A percentile compares a stretch with the other conserved stretches of the same genome.
phyloP scores from a whole-genome alignment of 1,140 invertebrate genomes.

The Magallana gigas region DNA sequence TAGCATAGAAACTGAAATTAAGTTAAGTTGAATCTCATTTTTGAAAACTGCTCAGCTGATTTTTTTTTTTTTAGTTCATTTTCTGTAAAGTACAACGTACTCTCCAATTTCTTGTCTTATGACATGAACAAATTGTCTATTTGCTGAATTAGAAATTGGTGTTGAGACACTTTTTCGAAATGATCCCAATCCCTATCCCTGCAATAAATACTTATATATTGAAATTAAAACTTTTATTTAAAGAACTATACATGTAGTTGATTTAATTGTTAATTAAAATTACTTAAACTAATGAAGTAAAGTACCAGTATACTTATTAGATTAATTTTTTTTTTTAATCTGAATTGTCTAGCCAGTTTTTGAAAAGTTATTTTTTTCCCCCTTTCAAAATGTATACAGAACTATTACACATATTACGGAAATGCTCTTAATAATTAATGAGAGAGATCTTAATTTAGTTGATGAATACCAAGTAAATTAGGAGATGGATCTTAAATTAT shows the following conservation, averaged over 20 bases:
- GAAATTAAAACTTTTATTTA: no score
- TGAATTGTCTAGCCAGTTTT: neutral
- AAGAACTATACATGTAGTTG: no score
- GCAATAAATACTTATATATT: no score
- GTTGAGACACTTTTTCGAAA: no score
- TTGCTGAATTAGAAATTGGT: no score
- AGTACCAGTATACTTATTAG: neutral
- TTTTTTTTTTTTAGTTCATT: neutral
- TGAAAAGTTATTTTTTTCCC: neutral
- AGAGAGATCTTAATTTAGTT: constrained; percentile 17
- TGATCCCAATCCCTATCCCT: no score
- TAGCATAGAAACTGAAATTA: neutral
- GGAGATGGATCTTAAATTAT: constrained; percentile 31
- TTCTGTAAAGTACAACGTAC: no score
- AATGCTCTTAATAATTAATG: neutral
- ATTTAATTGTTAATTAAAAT: no score
- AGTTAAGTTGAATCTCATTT: neutral
- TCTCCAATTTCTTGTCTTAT: no score
- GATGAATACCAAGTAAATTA: constrained; percentile 31
- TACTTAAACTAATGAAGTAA: no score
- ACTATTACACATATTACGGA: neutral
- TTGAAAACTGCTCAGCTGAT: neutral
- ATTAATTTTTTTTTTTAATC: neutral
- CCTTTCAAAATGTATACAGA: neutral
- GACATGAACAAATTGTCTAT: no score